Evolutionary conservation across 2,797 vertebrate genomes (phyloP), one percentile per base, ranked within the genome.

Genomic region (Fistularia tabacaria): DNA sequence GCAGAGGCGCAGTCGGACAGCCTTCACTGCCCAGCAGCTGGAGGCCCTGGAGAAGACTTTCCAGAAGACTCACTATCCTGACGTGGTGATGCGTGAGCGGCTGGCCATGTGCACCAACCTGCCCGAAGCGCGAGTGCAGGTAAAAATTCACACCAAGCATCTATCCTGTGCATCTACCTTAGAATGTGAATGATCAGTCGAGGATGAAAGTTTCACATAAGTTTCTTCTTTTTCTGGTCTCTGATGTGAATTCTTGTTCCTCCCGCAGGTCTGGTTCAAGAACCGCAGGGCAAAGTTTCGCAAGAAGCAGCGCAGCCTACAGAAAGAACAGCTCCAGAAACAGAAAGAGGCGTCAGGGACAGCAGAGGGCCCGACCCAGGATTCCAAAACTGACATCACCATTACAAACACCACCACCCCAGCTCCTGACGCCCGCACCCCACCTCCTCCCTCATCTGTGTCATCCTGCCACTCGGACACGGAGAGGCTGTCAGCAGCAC

Each of bases 51-150:
- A 99, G 86, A 98, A 99, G 77, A 99, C 97, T 40, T 99, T 99
- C 85, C 97, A 99, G 92, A 99, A 99, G 88, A 99, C 97, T 15
- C 97, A 99, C 80, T 99, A 99, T 60, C 97, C 97, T 0, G 97
- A 99, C 0, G 97, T 99, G 85, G 96, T 99, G 85, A 99, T 98
- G 97, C 90, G 97, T 1, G 97, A 99, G 67, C 86, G 97, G 1
- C 87, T 99, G 89, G 97, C 97, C 72, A 99, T 99, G 97, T 99
- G 97, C 85, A 99, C 96, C 68, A 99, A 99, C 88, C 89, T 99
- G 5, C 97, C 97, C 0, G 97, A 99, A 80, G 97, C 97, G 46
- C 92, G 97, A 51, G 97, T 99, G n/a, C 97, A 99, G 96, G 97
- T 98, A 90, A 57, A 65, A 15, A 14, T 9, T n/a, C 1, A 11